These are phyloP conservation scores for Telenomus remus DNA, from an alignment of 1,140 invertebrate species.

Conservation along the genomic window DNA sequence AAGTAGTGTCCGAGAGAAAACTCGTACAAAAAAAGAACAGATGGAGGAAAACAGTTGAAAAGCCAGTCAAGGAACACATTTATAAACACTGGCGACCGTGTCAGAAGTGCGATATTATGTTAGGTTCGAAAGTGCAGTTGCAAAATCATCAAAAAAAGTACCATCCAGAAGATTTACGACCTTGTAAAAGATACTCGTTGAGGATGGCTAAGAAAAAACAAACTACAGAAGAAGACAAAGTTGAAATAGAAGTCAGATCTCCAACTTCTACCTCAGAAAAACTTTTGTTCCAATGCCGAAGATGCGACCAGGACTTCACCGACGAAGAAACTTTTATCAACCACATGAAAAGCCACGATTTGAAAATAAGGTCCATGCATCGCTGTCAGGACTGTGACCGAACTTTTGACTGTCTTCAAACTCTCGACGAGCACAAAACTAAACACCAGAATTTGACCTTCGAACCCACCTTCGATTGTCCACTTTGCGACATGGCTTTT, in stretches of 20 bases:
- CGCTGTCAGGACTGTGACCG: conserved; percentile 10
- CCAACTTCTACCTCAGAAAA: no score
- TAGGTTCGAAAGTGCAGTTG: not conserved
- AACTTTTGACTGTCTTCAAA: conserved; percentile 10
- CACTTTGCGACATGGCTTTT: conserved; percentile 12
- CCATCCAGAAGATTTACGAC: not conserved
- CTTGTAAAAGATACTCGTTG: no score
- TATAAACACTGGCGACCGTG: not conserved
- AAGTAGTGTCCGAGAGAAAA: no score
- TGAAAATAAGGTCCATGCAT: not conserved
- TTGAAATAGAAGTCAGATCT: no score
- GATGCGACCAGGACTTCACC: conserved; percentile 20
- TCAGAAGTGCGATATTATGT: conserved; percentile 15
- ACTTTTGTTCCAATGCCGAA: conserved; percentile 9
- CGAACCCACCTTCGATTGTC: not conserved
- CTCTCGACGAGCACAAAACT: not conserved
- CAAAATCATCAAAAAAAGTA: not conserved
- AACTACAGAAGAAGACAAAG: no score
- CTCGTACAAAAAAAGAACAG: not conserved
- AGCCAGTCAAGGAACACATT: not conserved
- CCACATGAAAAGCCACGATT: conserved; percentile 22
- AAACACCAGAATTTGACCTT: not conserved
- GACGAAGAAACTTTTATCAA: conserved; percentile 1
- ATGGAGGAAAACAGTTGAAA: no score
- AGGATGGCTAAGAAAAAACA: not conserved